Conservation (phyloP, 2,888 invertebrate genomes). For the Carabus problematicus region DNA sequence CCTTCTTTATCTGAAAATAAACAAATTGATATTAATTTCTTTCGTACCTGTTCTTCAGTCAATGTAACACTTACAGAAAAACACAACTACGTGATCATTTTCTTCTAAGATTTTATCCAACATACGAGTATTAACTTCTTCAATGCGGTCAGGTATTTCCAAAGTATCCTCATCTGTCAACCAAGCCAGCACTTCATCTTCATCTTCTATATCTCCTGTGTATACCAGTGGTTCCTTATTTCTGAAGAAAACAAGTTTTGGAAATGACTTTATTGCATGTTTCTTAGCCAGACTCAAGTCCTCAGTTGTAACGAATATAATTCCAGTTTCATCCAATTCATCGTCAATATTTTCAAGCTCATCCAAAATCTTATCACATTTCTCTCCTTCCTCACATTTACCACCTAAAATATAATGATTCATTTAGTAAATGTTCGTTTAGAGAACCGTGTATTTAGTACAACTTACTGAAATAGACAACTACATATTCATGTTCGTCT, state of each 20-base stretch:
- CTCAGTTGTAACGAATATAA: conserved; percentile 92
- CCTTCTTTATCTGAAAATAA: conserved; percentile 78
- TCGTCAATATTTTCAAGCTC: conserved; percentile 93
- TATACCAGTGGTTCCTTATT: conserved; percentile 89
- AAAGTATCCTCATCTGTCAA: conserved; percentile 88
- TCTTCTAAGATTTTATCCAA: conserved; percentile 87
- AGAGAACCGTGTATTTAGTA: not conserved
- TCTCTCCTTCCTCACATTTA: conserved; percentile 85
- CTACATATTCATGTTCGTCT: conserved; percentile 90
- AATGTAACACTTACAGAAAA: conserved; percentile 83
- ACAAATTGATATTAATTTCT: too few relatives aligned
- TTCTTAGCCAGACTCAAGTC: conserved; percentile 82
- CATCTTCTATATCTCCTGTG: conserved; percentile 84
- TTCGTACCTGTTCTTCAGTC: not conserved
- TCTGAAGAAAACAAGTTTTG: conserved; percentile 87
- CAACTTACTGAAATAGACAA: conserved; percentile 87
- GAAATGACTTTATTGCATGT: conserved; percentile 83
- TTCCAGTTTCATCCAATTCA: conserved; percentile 90
- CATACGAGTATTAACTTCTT: conserved; percentile 91
- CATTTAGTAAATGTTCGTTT: too few relatives aligned
- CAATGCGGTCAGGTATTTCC: conserved; percentile 91
- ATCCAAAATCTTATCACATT: conserved; percentile 83
- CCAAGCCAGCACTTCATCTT: conserved; percentile 91
- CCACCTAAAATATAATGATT: conserved; percentile 64
- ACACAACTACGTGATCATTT: conserved; percentile 88